Base-by-base conservation (phyloP, 2,113 vertebrate species). In the Sphaerodactylus townsendi region DNA sequence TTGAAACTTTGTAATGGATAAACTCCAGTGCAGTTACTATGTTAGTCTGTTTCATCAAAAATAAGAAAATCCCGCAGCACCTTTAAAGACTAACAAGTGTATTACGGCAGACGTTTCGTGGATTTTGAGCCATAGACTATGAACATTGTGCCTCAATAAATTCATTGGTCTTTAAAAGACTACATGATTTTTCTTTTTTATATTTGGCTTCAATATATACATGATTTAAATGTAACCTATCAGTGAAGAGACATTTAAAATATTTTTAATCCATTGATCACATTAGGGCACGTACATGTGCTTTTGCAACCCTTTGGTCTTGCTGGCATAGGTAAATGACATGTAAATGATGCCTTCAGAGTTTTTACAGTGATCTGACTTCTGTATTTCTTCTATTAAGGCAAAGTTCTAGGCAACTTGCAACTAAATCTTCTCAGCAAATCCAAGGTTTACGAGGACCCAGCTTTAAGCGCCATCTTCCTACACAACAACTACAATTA, bases 401-500 rank as follows among this genome's bases (percentile, higher is more conserved):
- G 98, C 94, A 99, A 99, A 92, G 98, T 99, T 30, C 88, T 99
- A 82, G 99, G 99, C n/a, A 99, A 99, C 94, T 93, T 99, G 85
- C 98, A 99, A 95, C 93, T 99, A 13, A 99, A 99, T 87, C 95
- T 99, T 79, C 97, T 99, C 83, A 99, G 98, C 83, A 99, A 99
- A 91, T 98, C 98, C 90, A 99, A 99, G 91, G 98, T 99, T 89
- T 99, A 99, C 25, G 99, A 99, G 93, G 98, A 99, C 69, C 95
- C 96, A 0, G 98, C 98, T 10, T 95, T 99, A 91, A 98, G 98
- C 9, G 98, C 98, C 88, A 96, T 99, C 85, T 99, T 99, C 90
- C 96, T 99, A 56, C 98, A 99, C 94, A 99, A 99, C 96, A 99
- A 98, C 95, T 99, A 99, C 95, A 99, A 99, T 96, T 99, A 99